phyloP scores from a whole-genome alignment of 1,140 invertebrate genomes.

The Trissolcus basalis region DNA sequence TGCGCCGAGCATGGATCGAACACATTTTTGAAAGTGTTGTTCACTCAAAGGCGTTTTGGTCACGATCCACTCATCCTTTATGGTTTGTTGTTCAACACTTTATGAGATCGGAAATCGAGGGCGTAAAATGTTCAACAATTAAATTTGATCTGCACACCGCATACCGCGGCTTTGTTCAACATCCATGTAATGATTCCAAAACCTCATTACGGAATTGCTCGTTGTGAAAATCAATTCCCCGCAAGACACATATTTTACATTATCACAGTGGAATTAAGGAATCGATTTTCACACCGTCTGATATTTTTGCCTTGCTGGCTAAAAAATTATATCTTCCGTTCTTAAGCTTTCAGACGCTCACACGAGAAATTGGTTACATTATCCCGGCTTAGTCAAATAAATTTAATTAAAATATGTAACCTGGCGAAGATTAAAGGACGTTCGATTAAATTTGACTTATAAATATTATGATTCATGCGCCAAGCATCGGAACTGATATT shows the following conservation, averaged over 20 bases:
- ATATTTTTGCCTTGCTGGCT: not conserved
- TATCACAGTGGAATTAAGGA: constrained; percentile 46
- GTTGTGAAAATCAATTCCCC: constrained; percentile 52
- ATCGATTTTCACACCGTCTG: constrained; percentile 24
- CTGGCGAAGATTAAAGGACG: constrained; percentile 27
- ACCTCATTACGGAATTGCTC: constrained; percentile 61
- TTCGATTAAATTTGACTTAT: constrained; percentile 29
- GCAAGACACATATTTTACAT: constrained; percentile 51
- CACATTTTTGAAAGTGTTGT: constrained; percentile 29
- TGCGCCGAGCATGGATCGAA: too few relatives aligned
- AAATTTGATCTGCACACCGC: constrained; percentile 69
- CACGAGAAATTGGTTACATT: constrained; percentile 31
- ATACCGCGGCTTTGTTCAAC: constrained; percentile 59
- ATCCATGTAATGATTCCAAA: constrained; percentile 69
- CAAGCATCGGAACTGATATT: constrained; percentile 9
- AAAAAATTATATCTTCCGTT: constrained; percentile 7
- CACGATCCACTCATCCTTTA: constrained; percentile 55
- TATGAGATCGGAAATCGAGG: constrained; percentile 52
- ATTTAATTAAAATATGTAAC: constrained; percentile 42
- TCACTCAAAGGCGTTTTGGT: constrained; percentile 41
- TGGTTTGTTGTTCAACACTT: constrained; percentile 56
- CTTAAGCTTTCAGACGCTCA: not conserved
- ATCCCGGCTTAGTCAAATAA: constrained; percentile 13
- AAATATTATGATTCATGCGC: constrained; percentile 13
- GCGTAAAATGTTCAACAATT: constrained; percentile 66